phyloP scores from a whole-genome alignment of 2,888 invertebrate species.

The Sphaerophoria rueppellii region DNA sequence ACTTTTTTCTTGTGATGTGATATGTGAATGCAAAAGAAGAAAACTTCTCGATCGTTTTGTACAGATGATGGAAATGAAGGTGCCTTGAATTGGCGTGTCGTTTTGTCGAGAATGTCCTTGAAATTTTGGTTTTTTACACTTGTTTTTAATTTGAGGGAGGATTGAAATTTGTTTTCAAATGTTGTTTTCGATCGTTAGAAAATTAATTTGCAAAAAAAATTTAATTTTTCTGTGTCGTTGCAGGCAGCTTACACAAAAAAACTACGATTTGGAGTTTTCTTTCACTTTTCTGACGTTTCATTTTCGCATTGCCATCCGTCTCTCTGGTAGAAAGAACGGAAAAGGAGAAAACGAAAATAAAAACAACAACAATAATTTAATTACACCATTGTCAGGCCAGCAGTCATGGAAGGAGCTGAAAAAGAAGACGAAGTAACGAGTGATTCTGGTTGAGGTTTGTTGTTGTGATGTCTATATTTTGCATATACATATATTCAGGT shows the following conservation, averaged over 20 bases:
- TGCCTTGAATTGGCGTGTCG: constrained; percentile 60
- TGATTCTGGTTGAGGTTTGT: not conserved
- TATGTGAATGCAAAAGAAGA: constrained; percentile 15
- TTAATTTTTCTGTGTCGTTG: constrained; percentile 51
- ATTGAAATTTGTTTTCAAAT: constrained; percentile 13
- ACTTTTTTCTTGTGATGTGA: constrained; percentile 9
- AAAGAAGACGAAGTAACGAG: not conserved
- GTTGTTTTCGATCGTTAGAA: constrained; percentile 22
- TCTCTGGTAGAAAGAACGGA: constrained; percentile 17
- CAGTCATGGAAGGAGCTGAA: not conserved
- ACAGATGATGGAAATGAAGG: not conserved
- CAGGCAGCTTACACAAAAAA: constrained; percentile 56
- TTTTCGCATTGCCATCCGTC: constrained; percentile 52
- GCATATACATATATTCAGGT: not conserved
- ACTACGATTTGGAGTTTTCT: constrained; percentile 69
- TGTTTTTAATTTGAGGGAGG: not conserved
- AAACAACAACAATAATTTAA: constrained; percentile 64
- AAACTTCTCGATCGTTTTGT: constrained; percentile 65
- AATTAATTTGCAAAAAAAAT: constrained; percentile 43
- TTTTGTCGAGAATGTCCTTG: constrained; percentile 21
- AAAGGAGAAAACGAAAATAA: constrained; percentile 22
- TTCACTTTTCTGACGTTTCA: constrained; percentile 71
- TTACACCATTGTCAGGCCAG: constrained; percentile 42
- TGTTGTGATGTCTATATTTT: constrained; percentile 54
- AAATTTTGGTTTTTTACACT: not conserved